phyloP scores from a whole-genome alignment of 2,888 invertebrate species.

The Pecten maximus region DNA sequence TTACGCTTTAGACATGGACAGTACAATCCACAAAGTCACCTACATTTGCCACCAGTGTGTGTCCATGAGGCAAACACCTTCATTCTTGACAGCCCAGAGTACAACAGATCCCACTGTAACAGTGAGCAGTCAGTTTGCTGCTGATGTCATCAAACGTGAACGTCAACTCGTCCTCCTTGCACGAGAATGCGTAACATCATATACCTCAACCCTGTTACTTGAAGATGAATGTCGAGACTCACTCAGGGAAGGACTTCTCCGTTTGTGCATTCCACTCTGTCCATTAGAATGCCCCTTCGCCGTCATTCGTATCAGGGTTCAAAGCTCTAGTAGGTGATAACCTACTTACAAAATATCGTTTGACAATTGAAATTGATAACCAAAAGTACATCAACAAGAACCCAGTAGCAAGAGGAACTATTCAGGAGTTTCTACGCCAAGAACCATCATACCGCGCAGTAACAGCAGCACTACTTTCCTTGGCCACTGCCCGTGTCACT shows the following conservation, averaged over 20 bases:
- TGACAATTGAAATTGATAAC: conserved; percentile 57
- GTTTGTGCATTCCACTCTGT: conserved; percentile 51
- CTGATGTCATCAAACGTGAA: conserved; percentile 57
- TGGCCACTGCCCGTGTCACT: conserved; percentile 58
- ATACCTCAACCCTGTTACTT: conserved; percentile 51
- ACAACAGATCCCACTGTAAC: conserved; percentile 49
- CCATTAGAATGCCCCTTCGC: conserved; percentile 59
- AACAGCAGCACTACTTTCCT: conserved; percentile 43
- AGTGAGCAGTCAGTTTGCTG: conserved; percentile 54
- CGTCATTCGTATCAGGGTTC: conserved; percentile 60
- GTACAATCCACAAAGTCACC: conserved; percentile 39
- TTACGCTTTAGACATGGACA: conserved; percentile 58
- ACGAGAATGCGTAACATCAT: conserved; percentile 59
- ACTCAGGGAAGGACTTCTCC: too few species aligned
- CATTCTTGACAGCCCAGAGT: conserved; percentile 42
- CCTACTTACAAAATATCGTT: conserved; percentile 41
- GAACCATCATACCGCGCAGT: conserved; percentile 54
- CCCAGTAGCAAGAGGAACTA: conserved; percentile 63
- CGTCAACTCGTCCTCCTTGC: conserved; percentile 54
- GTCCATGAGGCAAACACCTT: conserved; percentile 36
- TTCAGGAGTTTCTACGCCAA: conserved; percentile 64
- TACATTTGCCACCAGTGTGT: conserved; percentile 36
- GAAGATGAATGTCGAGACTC: too few species aligned
- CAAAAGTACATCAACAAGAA: conserved; percentile 61
- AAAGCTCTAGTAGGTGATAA: conserved; percentile 51